Evolutionary conservation across 2,797 vertebrate genomes (phyloP).

Genomic region (Craterocephalus amniculus): DNA sequence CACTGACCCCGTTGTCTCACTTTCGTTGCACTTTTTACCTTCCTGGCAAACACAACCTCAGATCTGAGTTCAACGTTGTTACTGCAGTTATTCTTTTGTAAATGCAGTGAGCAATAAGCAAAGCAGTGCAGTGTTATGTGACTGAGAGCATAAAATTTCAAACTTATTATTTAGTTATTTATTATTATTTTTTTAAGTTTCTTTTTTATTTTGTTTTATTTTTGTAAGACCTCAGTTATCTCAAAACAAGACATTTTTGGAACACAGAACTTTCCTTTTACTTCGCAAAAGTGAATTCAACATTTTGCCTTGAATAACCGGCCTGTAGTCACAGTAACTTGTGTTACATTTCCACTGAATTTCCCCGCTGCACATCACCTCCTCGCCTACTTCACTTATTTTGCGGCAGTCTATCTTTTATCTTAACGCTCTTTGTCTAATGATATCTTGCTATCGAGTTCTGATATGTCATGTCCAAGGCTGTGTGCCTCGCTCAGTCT

Average conservation of each 20-base stretch:
- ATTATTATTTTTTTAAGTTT: no score
- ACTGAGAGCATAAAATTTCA: background rate
- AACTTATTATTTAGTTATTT: background rate
- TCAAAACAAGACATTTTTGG: background rate
- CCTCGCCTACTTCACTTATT: constrained; percentile 1
- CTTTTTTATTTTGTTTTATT: background rate
- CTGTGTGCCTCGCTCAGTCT: constrained; percentile 14
- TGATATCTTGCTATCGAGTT: constrained; percentile 36
- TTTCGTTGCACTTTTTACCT: background rate
- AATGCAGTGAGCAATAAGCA: background rate
- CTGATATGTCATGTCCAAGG: constrained; percentile 54
- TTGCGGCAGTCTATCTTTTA: constrained; percentile 47
- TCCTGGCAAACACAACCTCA: background rate
- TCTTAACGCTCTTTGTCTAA: constrained; percentile 37
- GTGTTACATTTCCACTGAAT: background rate
- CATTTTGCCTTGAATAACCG: background rate
- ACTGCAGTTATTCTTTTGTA: no score
- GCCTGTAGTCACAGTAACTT: background rate
- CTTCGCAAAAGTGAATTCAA: background rate
- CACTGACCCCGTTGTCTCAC: background rate
- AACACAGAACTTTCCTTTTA: background rate
- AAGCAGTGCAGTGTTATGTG: background rate
- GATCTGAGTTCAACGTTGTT: background rate
- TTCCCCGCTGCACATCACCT: constrained; percentile 6
- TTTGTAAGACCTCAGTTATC: background rate